Percentiles rank a stretch among this genome's conserved stretches.
phyloP scores from a whole-genome alignment of 2,888 invertebrate genomes.

The Blomia tropicalis region DNA sequence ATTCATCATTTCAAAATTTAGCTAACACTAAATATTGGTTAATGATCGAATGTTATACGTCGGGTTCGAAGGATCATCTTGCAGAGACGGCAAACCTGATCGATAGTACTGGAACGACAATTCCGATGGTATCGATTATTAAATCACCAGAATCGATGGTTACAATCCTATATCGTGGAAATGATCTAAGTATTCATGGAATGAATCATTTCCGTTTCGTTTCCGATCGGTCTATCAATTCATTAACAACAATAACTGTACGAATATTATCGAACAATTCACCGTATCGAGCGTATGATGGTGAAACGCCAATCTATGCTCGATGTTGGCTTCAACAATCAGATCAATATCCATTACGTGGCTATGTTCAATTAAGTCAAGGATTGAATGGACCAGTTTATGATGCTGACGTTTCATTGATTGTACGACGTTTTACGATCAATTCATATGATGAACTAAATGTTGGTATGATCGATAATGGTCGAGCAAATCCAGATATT shows the following conservation, averaged over 20 bases:
- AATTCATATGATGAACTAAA: constrained; percentile 27
- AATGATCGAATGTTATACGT: background rate
- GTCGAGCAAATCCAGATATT: constrained; percentile 49
- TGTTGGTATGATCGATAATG: constrained; percentile 44
- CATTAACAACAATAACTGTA: background rate
- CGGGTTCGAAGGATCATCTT: background rate
- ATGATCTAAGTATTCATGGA: background rate
- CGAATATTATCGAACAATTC: background rate
- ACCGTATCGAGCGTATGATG: background rate
- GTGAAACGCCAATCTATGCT: background rate
- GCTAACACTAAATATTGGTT: background rate
- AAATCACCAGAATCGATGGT: background rate
- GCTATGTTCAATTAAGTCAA: constrained; percentile 24
- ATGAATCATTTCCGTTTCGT: background rate
- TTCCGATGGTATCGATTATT: background rate
- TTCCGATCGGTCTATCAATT: background rate
- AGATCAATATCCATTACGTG: constrained; percentile 34
- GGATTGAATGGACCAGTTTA: constrained; percentile 41
- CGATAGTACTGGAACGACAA: background rate
- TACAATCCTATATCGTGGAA: too few species aligned
- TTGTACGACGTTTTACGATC: constrained; percentile 34
- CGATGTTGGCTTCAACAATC: constrained; percentile 16
- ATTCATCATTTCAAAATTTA: background rate
- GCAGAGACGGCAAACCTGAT: background rate
- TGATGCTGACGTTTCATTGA: constrained; percentile 44